A percentile compares a stretch with the other conserved stretches of the same genome.
These are phyloP conservation scores for Lysiphlebus fabarum DNA, from an alignment of 1,140 invertebrate genomes.

Conservation along the genomic window DNA sequence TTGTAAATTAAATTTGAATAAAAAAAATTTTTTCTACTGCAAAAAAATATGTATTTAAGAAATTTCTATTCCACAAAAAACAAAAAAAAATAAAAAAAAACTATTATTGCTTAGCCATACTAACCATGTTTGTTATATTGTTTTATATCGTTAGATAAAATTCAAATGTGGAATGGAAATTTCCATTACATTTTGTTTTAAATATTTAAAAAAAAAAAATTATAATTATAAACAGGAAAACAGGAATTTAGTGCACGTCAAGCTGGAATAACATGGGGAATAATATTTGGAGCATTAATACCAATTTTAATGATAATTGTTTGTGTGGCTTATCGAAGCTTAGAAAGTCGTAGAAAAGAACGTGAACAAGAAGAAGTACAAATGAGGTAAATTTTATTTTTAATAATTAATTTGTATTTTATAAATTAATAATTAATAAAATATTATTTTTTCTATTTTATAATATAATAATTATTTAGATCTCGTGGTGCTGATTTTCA, in stretches of 20 bases:
- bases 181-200: slow-evolving; percentile 34
- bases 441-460: slow-evolving; percentile 17
- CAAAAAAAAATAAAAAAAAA: slow-evolving; percentile 25
- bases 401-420: neutral
- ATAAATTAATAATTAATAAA: slow-evolving; percentile 11
- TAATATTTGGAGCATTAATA: slow-evolving; percentile 71
- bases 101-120: too few species aligned
- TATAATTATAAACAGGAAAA: slow-evolving; percentile 58
- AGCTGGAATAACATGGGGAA: slow-evolving; percentile 72
- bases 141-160: slow-evolving; percentile 1
- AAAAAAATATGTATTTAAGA: slow-evolving; percentile 28
- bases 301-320: slow-evolving; percentile 71
- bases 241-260: slow-evolving; percentile 75
- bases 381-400: slow-evolving; percentile 37
- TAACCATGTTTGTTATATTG: neutral
- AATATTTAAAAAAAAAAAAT: neutral
- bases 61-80: slow-evolving; percentile 53
- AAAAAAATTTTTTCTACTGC: slow-evolving; percentile 14
- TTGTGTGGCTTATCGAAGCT: slow-evolving; percentile 66
- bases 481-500: slow-evolving; percentile 39
- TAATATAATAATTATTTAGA: slow-evolving; percentile 30
- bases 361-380: slow-evolving; percentile 53
- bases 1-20: slow-evolving; percentile 19
- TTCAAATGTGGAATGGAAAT: slow-evolving; percentile 49
- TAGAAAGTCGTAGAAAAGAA: slow-evolving; percentile 57